phyloP scores from a whole-genome alignment of 2,797 vertebrate species.

The Gymnodraco acuticeps region DNA sequence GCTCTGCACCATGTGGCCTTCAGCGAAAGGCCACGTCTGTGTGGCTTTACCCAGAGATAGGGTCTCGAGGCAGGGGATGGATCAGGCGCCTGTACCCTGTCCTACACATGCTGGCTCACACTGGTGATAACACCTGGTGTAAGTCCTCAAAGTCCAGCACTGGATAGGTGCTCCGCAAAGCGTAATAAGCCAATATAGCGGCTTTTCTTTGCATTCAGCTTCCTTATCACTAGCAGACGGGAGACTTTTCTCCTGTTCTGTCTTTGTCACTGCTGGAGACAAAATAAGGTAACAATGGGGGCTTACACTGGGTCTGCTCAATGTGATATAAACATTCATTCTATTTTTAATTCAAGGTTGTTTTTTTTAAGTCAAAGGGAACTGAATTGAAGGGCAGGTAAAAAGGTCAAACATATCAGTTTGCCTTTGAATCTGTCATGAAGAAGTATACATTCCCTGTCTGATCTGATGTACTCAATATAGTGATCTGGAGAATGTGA shows the following conservation, averaged over 20 bases:
- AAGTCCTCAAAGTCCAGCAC: slow-evolving; percentile 61
- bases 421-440: slow-evolving; percentile 14
- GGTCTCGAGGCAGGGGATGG: slow-evolving; percentile 69
- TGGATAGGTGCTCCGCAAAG: slow-evolving; percentile 57
- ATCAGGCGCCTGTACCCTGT: slow-evolving; percentile 54
- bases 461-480: neutral
- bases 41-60: slow-evolving; percentile 77
- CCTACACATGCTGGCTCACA: slow-evolving; percentile 56
- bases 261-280: slow-evolving; percentile 40
- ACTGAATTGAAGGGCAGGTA: slow-evolving; percentile 30
- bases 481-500: neutral
- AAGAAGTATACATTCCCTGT: slow-evolving; percentile 8
- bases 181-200: slow-evolving; percentile 63
- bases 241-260: slow-evolving; percentile 24
- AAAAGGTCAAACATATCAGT: slow-evolving; percentile 34
- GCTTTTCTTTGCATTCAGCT: slow-evolving; percentile 54
- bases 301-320: slow-evolving; percentile 9
- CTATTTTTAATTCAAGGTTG: slow-evolving; percentile 9
- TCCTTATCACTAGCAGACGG: slow-evolving; percentile 55
- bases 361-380: neutral
- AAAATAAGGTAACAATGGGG: slow-evolving; percentile 28
- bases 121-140: slow-evolving; percentile 72
- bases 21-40: slow-evolving; percentile 78
- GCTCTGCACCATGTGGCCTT: slow-evolving; percentile 65
- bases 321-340: slow-evolving; percentile 30